A percentile compares a stretch with the other conserved stretches of the same genome.
Evolutionary conservation across 37 sponge, comb jelly and placozoan species (phyloP).

Genomic region (Mnemiopsis leidyi): DNA sequence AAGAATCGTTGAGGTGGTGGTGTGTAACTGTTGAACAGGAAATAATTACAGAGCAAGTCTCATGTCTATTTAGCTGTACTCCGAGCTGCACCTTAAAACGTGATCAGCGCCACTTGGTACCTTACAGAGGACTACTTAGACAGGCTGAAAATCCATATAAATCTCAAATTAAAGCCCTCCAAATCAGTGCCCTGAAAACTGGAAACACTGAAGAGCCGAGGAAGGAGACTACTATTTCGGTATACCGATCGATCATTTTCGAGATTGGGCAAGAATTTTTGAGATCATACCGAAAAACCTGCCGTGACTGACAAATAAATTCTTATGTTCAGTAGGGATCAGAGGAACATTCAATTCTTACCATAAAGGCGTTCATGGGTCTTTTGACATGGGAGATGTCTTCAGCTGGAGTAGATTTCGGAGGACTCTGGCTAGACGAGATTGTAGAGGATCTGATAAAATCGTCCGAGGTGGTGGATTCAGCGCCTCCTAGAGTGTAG

Average conservation of each 20-base stretch:
- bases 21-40: neutral
- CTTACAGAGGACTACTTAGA: neutral
- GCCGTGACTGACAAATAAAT: too few relatives aligned
- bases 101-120: neutral
- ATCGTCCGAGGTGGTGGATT: constrained; percentile 55
- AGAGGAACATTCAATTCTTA: neutral
- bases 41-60: neutral
- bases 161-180: neutral
- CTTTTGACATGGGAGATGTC: constrained; percentile 61
- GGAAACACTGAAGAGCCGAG: neutral
- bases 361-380: constrained; percentile 65
- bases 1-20: too few relatives aligned
- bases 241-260: neutral
- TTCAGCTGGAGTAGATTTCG: neutral
- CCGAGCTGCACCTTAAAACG: neutral
- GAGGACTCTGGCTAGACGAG: constrained; percentile 41
- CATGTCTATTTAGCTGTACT: neutral
- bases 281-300: neutral
- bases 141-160: neutral
- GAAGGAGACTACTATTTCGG: neutral
- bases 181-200: neutral
- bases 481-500: constrained; percentile 50
- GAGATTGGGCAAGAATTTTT: neutral
- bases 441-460: constrained; percentile 42
- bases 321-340: neutral